Conservation (phyloP, 2,888 invertebrate species). For the Morpho achilles region DNA sequence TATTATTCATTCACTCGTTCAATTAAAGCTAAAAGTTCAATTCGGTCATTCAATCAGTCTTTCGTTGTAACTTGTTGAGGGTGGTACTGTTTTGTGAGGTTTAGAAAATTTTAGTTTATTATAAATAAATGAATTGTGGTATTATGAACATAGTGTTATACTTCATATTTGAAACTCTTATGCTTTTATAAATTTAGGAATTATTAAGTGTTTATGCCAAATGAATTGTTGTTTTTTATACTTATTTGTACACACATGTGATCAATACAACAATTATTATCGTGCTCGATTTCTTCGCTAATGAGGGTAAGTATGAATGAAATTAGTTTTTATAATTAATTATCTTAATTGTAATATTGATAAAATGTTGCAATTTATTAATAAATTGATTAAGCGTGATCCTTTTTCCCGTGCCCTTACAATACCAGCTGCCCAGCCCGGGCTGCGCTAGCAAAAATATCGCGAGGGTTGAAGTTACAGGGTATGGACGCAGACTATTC, state of each 20-base stretch:
- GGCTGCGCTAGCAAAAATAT: constrained; percentile 45
- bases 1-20: background rate
- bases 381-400: constrained; percentile 4
- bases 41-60: constrained; percentile 43
- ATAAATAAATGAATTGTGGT: constrained; percentile 37
- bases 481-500: constrained; percentile 33
- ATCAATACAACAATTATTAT: constrained; percentile 53
- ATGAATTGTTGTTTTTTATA: constrained; percentile 34
- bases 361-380: background rate
- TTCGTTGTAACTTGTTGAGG: constrained; percentile 30
- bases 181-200: constrained; percentile 1
- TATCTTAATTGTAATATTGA: background rate
- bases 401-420: constrained; percentile 9
- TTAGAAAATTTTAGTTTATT: constrained; percentile 34
- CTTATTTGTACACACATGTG: constrained; percentile 64
- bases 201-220: constrained; percentile 15
- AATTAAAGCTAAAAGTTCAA: constrained; percentile 5
- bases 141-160: constrained; percentile 24
- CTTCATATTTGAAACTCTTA: constrained; percentile 16
- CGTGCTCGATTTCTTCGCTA: constrained; percentile 41
- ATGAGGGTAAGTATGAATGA: constrained; percentile 67
- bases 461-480: constrained; percentile 54
- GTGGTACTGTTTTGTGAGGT: constrained; percentile 38
- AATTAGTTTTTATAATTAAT: constrained; percentile 34
- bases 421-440: constrained; percentile 25